Evolutionary conservation across 2,797 vertebrate species (phyloP).

Genomic region (Epinephelus malabaricus): DNA sequence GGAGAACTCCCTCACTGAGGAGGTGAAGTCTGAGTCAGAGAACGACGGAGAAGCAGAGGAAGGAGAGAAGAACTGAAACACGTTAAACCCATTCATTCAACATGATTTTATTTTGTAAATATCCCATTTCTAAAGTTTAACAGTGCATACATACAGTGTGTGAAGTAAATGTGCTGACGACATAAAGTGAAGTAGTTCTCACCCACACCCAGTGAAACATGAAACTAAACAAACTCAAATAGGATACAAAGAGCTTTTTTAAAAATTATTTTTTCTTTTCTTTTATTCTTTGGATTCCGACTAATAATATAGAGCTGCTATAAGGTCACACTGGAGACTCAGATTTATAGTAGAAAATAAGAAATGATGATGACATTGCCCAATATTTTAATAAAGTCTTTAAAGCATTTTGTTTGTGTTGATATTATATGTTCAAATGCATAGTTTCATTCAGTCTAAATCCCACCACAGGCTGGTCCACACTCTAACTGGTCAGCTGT

Average conservation of each 20-base stretch:
- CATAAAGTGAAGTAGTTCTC: neutral
- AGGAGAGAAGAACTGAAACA: slow-evolving; percentile 52
- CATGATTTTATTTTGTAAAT: slow-evolving; percentile 35
- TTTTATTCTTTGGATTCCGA: slow-evolving; percentile 17
- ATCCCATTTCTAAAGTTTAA: slow-evolving; percentile 9
- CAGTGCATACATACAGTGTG: neutral
- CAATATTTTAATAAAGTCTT: slow-evolving; percentile 47
- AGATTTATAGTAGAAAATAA: slow-evolving; percentile 32
- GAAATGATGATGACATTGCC: slow-evolving; percentile 5
- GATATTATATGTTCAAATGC: neutral
- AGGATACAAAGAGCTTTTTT: neutral
- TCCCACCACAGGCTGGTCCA: neutral
- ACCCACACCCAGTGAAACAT: neutral
- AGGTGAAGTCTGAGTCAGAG: slow-evolving; percentile 58
- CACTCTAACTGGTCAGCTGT: neutral
- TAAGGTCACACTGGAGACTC: slow-evolving; percentile 17
- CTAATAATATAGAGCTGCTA: slow-evolving; percentile 10
- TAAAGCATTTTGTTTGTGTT: neutral
- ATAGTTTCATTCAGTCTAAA: neutral
- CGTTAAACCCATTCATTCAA: neutral
- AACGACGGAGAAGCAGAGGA: slow-evolving; percentile 54
- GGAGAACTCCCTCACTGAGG: slow-evolving; percentile 60
- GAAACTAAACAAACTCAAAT: neutral
- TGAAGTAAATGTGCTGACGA: neutral
- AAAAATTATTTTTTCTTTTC: neutral